Conservation (phyloP, 2,888 invertebrate genomes). For the Brachylomia viminalis region DNA sequence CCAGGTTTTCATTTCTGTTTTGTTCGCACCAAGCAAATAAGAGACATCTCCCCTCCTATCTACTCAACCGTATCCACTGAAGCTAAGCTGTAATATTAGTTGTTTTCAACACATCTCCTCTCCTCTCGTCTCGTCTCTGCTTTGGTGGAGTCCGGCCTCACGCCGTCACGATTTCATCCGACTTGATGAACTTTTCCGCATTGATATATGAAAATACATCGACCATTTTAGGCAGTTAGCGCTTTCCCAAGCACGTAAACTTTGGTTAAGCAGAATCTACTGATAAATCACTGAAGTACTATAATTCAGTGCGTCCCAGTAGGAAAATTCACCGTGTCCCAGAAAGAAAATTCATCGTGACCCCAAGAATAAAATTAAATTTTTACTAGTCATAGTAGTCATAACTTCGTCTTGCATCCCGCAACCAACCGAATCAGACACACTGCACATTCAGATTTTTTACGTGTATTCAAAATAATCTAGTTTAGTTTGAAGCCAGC, state of each 20-base stretch:
- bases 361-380: not conserved
- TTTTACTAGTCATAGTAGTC: not conserved
- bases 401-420: not conserved
- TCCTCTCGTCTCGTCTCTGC: too few relatives aligned
- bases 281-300: not conserved
- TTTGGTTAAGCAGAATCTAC: not conserved
- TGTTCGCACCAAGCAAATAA: too few relatives aligned
- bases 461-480: slow-evolving; percentile 7
- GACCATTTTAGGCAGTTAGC: not conserved
- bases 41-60: too few relatives aligned
- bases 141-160: too few relatives aligned
- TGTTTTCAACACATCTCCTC: too few relatives aligned
- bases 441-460: not conserved
- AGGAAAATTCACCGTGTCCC: not conserved
- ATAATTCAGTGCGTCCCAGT: too few relatives aligned
- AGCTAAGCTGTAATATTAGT: too few relatives aligned
- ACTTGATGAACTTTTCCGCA: not conserved
- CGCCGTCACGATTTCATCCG: slow-evolving; percentile 12
- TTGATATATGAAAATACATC: not conserved
- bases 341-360: not conserved
- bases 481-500: not conserved
- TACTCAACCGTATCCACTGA: too few relatives aligned
- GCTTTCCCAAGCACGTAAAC: not conserved
- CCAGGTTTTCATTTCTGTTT: too few relatives aligned
- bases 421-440: not conserved